Percentiles rank a stretch among this genome's conserved stretches.
phyloP scores from a whole-genome alignment of 2,113 vertebrate genomes.

The Stegastes partitus region DNA sequence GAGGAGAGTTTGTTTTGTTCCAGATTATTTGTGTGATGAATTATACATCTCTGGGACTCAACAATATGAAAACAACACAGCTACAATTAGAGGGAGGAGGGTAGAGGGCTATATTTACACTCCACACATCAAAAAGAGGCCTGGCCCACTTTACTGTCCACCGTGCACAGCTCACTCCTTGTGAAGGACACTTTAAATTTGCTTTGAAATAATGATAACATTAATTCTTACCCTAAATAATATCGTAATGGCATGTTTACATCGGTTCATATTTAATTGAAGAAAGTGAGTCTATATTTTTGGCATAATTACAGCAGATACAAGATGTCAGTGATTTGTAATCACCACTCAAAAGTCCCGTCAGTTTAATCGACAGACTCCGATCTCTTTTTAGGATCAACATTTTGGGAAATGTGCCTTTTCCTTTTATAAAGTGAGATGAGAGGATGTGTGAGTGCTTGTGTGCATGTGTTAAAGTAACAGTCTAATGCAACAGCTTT shows the following conservation, averaged over 20 bases:
- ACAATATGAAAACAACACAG: conserved; percentile 68
- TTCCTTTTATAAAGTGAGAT: too few relatives aligned
- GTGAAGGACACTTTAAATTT: conserved; percentile 16
- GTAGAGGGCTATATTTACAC: conserved; percentile 61
- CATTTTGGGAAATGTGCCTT: too few relatives aligned
- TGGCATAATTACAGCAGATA: neutral
- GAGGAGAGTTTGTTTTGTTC: conserved; percentile 73
- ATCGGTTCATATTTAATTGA: neutral
- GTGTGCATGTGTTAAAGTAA: too few relatives aligned
- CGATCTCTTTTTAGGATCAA: too few relatives aligned
- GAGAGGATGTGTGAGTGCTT: too few relatives aligned
- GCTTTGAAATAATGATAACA: neutral
- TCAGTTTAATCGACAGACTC: too few relatives aligned
- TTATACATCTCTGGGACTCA: conserved; percentile 71
- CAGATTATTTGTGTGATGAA: conserved; percentile 74
- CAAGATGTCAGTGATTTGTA: neutral
- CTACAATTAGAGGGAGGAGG: conserved; percentile 54
- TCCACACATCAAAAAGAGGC: conserved; percentile 48
- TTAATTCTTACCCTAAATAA: too few relatives aligned
- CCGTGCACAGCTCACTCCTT: conserved; percentile 10
- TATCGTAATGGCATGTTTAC: neutral
- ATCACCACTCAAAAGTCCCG: too few relatives aligned
- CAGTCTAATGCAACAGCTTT: too few relatives aligned
- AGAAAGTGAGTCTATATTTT: neutral
- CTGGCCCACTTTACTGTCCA: conserved; percentile 62